phyloP scores from a whole-genome alignment of 2,888 invertebrate species.

The Pterobdella sp. region DNA sequence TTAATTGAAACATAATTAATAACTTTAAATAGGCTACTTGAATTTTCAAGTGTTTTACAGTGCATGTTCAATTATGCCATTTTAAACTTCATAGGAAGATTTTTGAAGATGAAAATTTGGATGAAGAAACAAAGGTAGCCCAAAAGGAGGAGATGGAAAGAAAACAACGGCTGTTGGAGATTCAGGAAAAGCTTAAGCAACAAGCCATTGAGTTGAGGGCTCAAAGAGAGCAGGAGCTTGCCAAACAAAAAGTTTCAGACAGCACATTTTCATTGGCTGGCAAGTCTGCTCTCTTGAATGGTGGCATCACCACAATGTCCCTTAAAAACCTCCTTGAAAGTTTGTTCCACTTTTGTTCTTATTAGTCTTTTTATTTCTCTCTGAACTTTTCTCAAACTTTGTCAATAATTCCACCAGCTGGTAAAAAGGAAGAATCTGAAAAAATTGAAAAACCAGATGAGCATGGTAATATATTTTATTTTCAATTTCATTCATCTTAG shows the following conservation, averaged over 20 bases:
- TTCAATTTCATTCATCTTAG: no score
- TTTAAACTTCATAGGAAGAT: slow-evolving; percentile 71
- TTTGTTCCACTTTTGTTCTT: no score
- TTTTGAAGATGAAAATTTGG: slow-evolving; percentile 82
- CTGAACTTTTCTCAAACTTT: no score
- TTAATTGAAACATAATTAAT: no score
- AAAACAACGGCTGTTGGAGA: slow-evolving; percentile 38
- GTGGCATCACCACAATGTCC: slow-evolving; percentile 42
- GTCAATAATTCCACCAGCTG: no score
- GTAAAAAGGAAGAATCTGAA: no score
- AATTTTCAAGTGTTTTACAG: no score
- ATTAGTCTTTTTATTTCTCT: no score
- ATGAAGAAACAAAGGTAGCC: slow-evolving; percentile 81
- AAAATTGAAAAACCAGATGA: no score
- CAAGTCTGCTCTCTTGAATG: slow-evolving; percentile 20
- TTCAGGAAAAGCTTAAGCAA: slow-evolving; percentile 30
- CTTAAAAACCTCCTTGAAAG: slow-evolving; percentile 48
- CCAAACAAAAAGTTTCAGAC: not conserved
- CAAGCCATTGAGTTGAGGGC: slow-evolving; percentile 34
- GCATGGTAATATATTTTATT: no score
- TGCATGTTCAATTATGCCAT: no score
- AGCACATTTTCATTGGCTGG: not conserved
- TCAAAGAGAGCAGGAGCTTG: slow-evolving; percentile 33
- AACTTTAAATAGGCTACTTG: no score
- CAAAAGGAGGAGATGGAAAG: slow-evolving; percentile 83